Conservation (phyloP, 1,140 invertebrate genomes). For the Bombus confusus region DNA sequence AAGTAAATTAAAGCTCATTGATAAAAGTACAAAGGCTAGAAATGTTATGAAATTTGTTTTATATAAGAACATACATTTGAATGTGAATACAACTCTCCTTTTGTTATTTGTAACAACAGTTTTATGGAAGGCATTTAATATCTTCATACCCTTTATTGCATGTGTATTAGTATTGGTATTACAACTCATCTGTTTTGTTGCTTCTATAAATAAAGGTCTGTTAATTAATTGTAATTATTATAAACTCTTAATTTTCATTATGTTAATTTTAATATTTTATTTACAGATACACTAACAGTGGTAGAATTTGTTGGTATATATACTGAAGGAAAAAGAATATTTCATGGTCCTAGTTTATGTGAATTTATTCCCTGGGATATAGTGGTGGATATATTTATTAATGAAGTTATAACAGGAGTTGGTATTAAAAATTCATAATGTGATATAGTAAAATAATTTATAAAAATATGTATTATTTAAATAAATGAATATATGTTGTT, state of each 20-base stretch:
- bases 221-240: constrained; percentile 17
- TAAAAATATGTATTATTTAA: not conserved
- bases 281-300: constrained; percentile 81
- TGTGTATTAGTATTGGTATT: constrained; percentile 43
- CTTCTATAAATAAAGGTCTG: constrained; percentile 63
- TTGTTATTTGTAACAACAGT: constrained; percentile 37
- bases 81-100: constrained; percentile 40
- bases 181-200: constrained; percentile 46
- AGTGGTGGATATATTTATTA: constrained; percentile 84
- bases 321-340: constrained; percentile 76
- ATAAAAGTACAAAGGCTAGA: constrained; percentile 45
- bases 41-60: constrained; percentile 66
- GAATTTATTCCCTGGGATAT: constrained; percentile 82
- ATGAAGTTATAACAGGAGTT: constrained; percentile 85
- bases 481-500: constrained; percentile 42
- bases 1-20: constrained; percentile 50
- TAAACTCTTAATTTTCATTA: not conserved
- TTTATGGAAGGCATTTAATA: constrained; percentile 40
- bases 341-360: constrained; percentile 74
- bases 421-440: constrained; percentile 44
- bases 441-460: not conserved
- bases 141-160: constrained; percentile 26
- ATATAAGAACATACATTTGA: constrained; percentile 38
- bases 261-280: constrained; percentile 15
- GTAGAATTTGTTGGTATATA: constrained; percentile 84